Conservation (phyloP, 1,140 invertebrate genomes). For the Oryzaephilus surinamensis region DNA sequence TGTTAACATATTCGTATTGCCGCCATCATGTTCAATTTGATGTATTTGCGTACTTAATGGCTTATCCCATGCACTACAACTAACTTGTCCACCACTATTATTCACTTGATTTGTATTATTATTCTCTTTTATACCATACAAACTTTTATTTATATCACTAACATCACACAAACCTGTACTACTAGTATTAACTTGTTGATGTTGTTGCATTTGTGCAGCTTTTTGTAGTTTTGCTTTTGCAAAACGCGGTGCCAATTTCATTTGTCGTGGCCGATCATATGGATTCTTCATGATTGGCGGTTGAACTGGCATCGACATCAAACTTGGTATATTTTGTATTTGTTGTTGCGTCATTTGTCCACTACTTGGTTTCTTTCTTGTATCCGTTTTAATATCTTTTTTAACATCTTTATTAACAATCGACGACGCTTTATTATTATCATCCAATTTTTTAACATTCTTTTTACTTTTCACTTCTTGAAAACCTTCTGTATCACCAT, state of each 20-base stretch:
- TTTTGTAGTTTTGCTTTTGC: slow-evolving; percentile 53
- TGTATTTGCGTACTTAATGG: slow-evolving; percentile 57
- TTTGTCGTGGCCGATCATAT: slow-evolving; percentile 48
- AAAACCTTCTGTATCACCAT: slow-evolving; percentile 58
- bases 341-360: slow-evolving; percentile 40
- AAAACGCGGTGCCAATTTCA: slow-evolving; percentile 61
- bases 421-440: too few species aligned
- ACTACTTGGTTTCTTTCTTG: slow-evolving; percentile 10
- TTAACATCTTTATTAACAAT: slow-evolving; percentile 37
- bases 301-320: slow-evolving; percentile 40
- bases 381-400: slow-evolving; percentile 21
- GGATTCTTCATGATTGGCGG: slow-evolving; percentile 39
- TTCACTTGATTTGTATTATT: slow-evolving; percentile 36
- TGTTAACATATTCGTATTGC: too few species aligned
- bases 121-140: slow-evolving; percentile 38
- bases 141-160: slow-evolving; percentile 36
- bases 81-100: slow-evolving; percentile 49
- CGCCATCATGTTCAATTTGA: slow-evolving; percentile 27
- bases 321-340: slow-evolving; percentile 42
- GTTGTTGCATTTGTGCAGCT: slow-evolving; percentile 37
- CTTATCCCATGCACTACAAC: slow-evolving; percentile 78
- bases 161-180: slow-evolving; percentile 34
- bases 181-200: too few species aligned
- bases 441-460: slow-evolving; percentile 44
- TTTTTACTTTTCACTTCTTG: slow-evolving; percentile 81